These are phyloP conservation scores for Pitta sordida DNA, from an alignment of 2,113 vertebrate genomes.

Conservation along the genomic window DNA sequence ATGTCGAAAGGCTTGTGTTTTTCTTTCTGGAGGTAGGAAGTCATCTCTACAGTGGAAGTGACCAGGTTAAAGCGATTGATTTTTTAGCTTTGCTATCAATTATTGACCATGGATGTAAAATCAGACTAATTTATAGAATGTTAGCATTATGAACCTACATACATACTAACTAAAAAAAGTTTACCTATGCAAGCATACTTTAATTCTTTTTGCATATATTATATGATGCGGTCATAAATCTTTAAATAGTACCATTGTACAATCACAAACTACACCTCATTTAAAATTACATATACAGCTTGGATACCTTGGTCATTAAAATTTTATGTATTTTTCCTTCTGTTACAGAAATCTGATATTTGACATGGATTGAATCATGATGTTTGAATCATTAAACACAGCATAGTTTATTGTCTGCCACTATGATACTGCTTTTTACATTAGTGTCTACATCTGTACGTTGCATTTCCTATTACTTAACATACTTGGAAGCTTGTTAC, in stretches of 20 bases:
- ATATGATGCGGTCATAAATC: neutral
- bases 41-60: neutral
- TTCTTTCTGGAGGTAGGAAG: constrained; percentile 62
- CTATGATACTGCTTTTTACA: neutral
- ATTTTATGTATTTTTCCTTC: neutral
- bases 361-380: neutral
- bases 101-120: neutral
- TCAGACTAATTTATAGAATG: neutral
- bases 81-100: neutral
- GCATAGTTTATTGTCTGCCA: neutral
- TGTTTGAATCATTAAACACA: neutral
- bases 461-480: neutral
- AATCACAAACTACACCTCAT: neutral
- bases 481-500: neutral
- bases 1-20: constrained; percentile 78
- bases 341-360: constrained; percentile 32
- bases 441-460: neutral
- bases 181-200: neutral
- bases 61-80: neutral
- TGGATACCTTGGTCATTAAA: neutral
- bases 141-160: neutral
- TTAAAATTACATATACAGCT: neutral
- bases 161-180: neutral
- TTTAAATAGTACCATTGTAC: neutral
- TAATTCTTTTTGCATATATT: neutral